phyloP scores from a whole-genome alignment of 2,113 vertebrate genomes.

The Danio rerio region DNA sequence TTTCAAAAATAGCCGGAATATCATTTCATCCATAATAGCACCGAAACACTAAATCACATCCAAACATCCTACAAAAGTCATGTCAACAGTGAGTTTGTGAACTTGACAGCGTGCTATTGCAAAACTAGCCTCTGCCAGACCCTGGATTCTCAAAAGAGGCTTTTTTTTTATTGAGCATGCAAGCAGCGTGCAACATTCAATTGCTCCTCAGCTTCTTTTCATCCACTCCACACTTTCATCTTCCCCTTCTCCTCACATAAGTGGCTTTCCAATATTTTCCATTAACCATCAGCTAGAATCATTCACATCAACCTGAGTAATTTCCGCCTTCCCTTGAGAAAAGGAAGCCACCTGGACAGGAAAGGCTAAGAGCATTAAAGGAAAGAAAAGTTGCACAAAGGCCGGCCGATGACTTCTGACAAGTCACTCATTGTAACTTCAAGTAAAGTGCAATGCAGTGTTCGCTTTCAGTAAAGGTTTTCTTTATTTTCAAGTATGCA shows the following conservation, averaged over 20 bases:
- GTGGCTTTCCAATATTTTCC: slow-evolving; percentile 27
- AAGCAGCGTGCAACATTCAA: background rate
- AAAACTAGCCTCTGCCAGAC: slow-evolving; percentile 36
- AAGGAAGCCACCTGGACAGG: background rate
- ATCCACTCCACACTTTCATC: slow-evolving; percentile 32
- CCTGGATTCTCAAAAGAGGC: background rate
- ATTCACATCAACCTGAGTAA: slow-evolving; percentile 20
- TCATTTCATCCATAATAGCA: background rate
- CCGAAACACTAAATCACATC: background rate
- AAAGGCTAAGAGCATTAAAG: background rate
- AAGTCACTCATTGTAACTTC: background rate
- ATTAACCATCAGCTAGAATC: slow-evolving; percentile 25
- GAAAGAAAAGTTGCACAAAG: background rate
- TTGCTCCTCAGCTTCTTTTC: slow-evolving; percentile 20
- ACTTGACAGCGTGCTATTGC: slow-evolving; percentile 28
- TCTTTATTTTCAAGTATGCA: slow-evolving; percentile 38
- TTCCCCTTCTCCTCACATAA: background rate
- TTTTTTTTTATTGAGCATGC: background rate
- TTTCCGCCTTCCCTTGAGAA: background rate
- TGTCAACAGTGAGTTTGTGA: background rate
- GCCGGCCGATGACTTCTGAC: background rate
- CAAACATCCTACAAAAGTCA: background rate
- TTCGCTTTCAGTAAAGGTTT: slow-evolving; percentile 40
- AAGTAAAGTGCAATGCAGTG: slow-evolving; percentile 55
- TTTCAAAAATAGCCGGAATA: background rate